phyloP scores from a whole-genome alignment of 1,140 invertebrate genomes.

The Brachystomella parvula region DNA sequence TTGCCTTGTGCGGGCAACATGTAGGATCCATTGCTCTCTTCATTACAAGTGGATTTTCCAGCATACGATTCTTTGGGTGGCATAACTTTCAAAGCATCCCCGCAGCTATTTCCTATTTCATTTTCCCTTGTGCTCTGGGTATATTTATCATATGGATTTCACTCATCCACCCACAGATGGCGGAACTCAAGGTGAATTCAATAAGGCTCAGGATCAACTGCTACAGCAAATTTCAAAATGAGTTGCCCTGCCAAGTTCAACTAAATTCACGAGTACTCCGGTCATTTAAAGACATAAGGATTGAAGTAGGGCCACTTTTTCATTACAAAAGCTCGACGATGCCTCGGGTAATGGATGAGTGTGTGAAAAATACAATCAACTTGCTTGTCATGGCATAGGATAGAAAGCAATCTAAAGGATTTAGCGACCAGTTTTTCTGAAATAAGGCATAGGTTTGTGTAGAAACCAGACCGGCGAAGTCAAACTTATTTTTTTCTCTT shows the following conservation, averaged over 20 bases:
- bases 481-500: no score
- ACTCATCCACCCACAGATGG: slow-evolving; percentile 3
- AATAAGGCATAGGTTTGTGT: no score
- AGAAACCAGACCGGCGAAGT: no score
- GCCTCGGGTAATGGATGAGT: not conserved
- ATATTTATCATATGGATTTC: not conserved
- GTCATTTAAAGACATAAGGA: not conserved
- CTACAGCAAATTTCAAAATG: not conserved
- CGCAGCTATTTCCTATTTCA: not conserved
- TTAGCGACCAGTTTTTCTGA: no score
- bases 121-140: not conserved
- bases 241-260: not conserved
- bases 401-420: no score
- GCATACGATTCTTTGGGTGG: not conserved
- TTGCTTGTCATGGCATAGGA: not conserved
- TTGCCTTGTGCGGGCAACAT: not conserved
- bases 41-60: not conserved
- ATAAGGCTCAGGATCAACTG: not conserved
- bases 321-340: not conserved
- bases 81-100: slow-evolving; percentile 1
- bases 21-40: not conserved
- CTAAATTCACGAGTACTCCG: not conserved
- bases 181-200: not conserved
- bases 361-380: not conserved
- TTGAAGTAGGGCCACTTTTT: not conserved